phyloP scores from a whole-genome alignment of 2,888 invertebrate species.

The Drosophila nigritarsus region DNA sequence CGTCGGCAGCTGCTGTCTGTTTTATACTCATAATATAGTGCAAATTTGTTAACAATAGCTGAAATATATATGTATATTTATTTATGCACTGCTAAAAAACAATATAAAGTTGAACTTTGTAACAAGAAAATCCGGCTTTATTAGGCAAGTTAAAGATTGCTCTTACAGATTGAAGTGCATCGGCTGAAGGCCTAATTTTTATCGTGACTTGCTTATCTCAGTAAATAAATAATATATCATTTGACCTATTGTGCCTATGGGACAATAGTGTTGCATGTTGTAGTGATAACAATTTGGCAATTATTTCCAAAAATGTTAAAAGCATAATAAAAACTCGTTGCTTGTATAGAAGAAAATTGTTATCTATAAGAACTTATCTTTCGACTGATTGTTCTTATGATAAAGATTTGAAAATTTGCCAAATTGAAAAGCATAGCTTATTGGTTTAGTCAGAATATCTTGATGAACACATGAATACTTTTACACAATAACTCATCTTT shows the following conservation, averaged over 20 bases:
- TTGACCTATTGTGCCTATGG: not conserved
- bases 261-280: not conserved
- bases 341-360: too few relatives aligned
- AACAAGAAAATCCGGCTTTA: not conserved
- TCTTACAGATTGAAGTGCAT: not conserved
- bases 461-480: not conserved
- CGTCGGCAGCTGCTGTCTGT: not conserved
- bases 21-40: constrained; percentile 29
- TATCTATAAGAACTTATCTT: not conserved
- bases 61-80: constrained; percentile 25
- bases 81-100: constrained; percentile 4
- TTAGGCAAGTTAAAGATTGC: not conserved
- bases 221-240: not conserved
- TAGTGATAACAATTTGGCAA: not conserved
- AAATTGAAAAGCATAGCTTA: not conserved
- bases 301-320: not conserved
- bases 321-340: not conserved
- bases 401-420: not conserved
- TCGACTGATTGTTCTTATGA: not conserved
- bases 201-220: not conserved
- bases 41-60: constrained; percentile 47
- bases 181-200: not conserved
- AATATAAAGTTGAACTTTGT: not conserved
- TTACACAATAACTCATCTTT: not conserved
- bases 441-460: not conserved